Evolutionary conservation across 2,888 invertebrate species (phyloP), one percentile per base, ranked within the genome.

Genomic region (Alsophila aescularia): DNA sequence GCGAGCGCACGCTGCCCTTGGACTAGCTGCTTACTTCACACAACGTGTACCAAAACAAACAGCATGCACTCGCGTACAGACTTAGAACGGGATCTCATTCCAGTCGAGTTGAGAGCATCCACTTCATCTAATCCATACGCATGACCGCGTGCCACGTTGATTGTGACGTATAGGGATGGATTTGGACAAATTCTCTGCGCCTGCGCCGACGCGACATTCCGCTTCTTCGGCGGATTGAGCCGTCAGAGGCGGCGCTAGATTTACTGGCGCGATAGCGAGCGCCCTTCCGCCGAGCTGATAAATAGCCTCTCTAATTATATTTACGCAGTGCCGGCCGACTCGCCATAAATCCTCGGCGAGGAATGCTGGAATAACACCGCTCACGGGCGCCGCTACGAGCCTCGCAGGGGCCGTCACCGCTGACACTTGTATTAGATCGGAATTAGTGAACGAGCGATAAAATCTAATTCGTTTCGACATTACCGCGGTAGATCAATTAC

Each of bases 301-400:
- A 88, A 90, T 90, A 83, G 87, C 85, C 83, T 76, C 85, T 89
- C 85, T 90, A 90, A 90, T 90, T 90, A 90, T 90, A 90, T 90
- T 90, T 90, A 91, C 90, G 87, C 86, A 83, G 87, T 83, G 85
- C 83, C 86, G 79, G 78, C 72, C 83, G 85, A 79, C 83, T 77
- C 76, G 78, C 83, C 76, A 88, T 90, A 90, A 89, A 90, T 90
- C 81, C 79, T 66, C 73, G 62, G 60, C 57, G 62, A 66, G 81
- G 86, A 83, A 87, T 87, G 85, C 75, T 72, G 79, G 83, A 82
- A 84, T 85, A 89, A 82, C 85, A 81, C 76, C 77, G 75, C 78
- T 77, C 79, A 82, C 76, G 77, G 75, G 73, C 79, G 69, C 79
- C 80, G 77, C 69, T 66, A 68, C 70, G 70, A 67, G 66, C 69